These are phyloP conservation scores for Melanogrammus aeglefinus DNA, from an alignment of 2,797 vertebrate species.

Conservation along the genomic window DNA sequence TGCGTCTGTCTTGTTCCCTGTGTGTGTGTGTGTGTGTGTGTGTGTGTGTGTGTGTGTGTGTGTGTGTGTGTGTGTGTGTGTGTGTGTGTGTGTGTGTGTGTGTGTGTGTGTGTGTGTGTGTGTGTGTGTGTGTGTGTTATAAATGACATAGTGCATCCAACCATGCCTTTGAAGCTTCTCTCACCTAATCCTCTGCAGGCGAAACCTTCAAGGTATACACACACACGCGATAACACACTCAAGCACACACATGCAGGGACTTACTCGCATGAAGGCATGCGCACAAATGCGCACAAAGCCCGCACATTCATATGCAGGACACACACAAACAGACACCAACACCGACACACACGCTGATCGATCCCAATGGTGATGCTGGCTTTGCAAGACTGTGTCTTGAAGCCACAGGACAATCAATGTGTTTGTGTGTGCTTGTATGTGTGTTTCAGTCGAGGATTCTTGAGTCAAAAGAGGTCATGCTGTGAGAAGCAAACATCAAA, in stretches of 20 bases:
- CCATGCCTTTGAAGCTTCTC: constrained; percentile 59
- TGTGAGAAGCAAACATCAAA: constrained; percentile 68
- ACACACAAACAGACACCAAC: not conserved
- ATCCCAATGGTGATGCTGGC: constrained; percentile 32
- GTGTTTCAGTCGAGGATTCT: constrained; percentile 54
- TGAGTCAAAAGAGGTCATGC: constrained; percentile 66
- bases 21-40: constrained; percentile 36
- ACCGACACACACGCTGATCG: constrained; percentile 29
- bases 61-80: constrained; percentile 35
- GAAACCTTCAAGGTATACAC: constrained; percentile 34
- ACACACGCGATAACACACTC: constrained; percentile 9
- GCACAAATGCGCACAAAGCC: not conserved
- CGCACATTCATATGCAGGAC: not conserved
- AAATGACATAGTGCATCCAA: constrained; percentile 59
- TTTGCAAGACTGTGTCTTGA: constrained; percentile 49
- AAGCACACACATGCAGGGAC: not conserved
- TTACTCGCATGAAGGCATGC: not conserved
- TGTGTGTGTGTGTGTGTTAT: constrained; percentile 36
- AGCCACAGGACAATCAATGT: constrained; percentile 46
- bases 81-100: constrained; percentile 32
- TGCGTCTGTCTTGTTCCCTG: constrained; percentile 29
- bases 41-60: constrained; percentile 36
- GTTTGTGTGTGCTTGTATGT: constrained; percentile 7
- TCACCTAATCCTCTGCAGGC: constrained; percentile 58
- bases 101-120: constrained; percentile 36